These are phyloP conservation scores for Solenopsis invicta DNA, from an alignment of 1,140 invertebrate species.

Conservation along the genomic window DNA sequence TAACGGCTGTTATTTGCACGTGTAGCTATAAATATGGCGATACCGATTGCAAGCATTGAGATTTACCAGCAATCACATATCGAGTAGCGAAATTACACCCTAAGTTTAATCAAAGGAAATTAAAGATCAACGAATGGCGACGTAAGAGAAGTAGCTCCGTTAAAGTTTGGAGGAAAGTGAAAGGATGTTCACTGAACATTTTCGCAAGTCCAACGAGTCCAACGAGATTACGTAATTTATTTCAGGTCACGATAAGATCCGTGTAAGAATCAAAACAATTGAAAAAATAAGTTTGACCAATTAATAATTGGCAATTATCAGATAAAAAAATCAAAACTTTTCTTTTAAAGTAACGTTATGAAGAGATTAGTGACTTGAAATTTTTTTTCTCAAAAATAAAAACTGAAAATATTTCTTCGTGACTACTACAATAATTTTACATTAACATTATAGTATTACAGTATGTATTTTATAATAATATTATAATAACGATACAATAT, in stretches of 20 bases:
- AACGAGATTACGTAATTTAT: slow-evolving; percentile 17
- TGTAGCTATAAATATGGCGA: slow-evolving; percentile 4
- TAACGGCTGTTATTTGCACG: slow-evolving; percentile 36
- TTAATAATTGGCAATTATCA: neutral
- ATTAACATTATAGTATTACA: neutral
- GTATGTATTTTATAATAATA: neutral
- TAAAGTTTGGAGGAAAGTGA: slow-evolving; percentile 22
- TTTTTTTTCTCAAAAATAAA: neutral
- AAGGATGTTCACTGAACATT: slow-evolving; percentile 12
- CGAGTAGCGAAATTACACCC: neutral
- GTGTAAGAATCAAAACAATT: neutral
- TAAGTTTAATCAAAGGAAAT: neutral
- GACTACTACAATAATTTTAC: neutral
- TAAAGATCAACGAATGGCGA: slow-evolving; percentile 3
- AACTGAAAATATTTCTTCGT: slow-evolving; percentile 1
- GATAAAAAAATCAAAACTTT: neutral
- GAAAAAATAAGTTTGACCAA: neutral
- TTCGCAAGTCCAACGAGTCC: neutral
- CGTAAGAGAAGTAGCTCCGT: neutral
- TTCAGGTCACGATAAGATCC: neutral
- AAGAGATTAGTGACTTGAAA: neutral
- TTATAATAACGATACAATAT: neutral
- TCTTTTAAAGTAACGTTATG: neutral
- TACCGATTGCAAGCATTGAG: slow-evolving; percentile 1
- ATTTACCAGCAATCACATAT: neutral